Percentiles rank a stretch among this genome's conserved stretches.
Conservation (phyloP, 2,888 invertebrate species). For the Tenthredo notha region DNA sequence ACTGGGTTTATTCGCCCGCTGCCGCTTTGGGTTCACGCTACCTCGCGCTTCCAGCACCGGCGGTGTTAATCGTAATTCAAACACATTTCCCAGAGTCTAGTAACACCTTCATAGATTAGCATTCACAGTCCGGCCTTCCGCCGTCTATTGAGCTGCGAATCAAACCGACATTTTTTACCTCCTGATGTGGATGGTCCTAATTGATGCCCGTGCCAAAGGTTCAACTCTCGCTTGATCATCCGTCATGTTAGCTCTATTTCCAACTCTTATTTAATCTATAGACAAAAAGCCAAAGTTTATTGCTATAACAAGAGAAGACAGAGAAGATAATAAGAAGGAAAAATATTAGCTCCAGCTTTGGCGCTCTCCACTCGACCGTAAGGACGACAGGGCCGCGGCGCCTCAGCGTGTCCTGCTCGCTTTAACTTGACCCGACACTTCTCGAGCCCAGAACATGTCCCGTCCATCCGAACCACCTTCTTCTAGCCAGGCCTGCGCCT, state of each 20-base stretch:
- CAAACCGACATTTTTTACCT: background rate
- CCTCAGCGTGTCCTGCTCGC: constrained; percentile 71
- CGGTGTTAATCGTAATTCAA: constrained; percentile 72
- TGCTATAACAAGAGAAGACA: constrained; percentile 10
- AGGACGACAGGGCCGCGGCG: constrained; percentile 75
- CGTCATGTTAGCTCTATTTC: background rate
- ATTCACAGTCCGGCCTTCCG: background rate
- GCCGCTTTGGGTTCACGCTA: constrained; percentile 53
- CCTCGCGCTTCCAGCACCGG: constrained; percentile 64
- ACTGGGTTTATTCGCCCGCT: constrained; percentile 51
- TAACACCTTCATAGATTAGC: constrained; percentile 66
- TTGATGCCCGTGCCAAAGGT: background rate
- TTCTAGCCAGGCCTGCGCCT: constrained; percentile 45
- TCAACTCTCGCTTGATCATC: background rate
- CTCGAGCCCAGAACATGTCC: constrained; percentile 75
- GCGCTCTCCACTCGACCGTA: constrained; percentile 75
- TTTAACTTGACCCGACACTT: constrained; percentile 75
- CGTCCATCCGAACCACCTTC: constrained; percentile 40
- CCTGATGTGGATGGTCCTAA: background rate
- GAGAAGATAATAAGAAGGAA: constrained; percentile 5
- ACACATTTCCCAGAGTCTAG: constrained; percentile 70
- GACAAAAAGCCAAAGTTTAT: constrained; percentile 3
- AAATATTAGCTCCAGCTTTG: constrained; percentile 56
- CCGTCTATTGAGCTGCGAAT: background rate
- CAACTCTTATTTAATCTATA: background rate